Base-by-base conservation (phyloP, 1,140 invertebrate species). In the Forficula auricularia region DNA sequence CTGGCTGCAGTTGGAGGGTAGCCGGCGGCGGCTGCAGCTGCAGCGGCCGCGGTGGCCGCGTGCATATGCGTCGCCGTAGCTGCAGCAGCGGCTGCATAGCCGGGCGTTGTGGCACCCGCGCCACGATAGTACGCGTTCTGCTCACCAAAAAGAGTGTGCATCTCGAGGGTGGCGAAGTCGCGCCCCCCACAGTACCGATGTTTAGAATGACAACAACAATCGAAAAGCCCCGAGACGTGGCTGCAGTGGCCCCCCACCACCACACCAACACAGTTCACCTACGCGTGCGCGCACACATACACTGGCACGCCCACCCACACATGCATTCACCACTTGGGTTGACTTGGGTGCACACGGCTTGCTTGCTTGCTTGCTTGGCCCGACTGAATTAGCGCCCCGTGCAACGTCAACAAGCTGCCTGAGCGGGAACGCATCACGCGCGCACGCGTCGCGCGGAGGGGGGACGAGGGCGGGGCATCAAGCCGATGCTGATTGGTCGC, bases 71-170 rank as follows among this genome's bases (percentile, higher is more conserved):
- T 52, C 71, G 65, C 16, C 64, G 62, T 36, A 63, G 79, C 34
- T 60, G 57, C 39, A 61, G 62, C 50, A 59, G 65, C 40, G 0
- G 64, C 57, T 0, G 58, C 57, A 2, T 56, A 54, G 31, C 49
- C 55, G 19, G 60, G 27, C 52, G 55, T 8, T 59, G 54, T 30
- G 59, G 59, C 2, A 58, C 57, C n/a, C 60, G 52, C 0, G 56
- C 56, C 0, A 42, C 71, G 58, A 49, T 73, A 73, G 42, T 73
- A 75, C 7, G 80, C 78, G 54, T 80, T 84, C 62, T 87, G 83
- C 38, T 72, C 83, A 45, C 79, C 75, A 60, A 88, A 88, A 46
- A 90, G 65, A 38, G 84, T 82, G 58, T 89, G 84, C 85, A 90
- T 90, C 32, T 54, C 61, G 43, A 40, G 14, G 40, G 32, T 22